Conservation (phyloP, 2,113 vertebrate genomes). For the Capra hircus region DNA sequence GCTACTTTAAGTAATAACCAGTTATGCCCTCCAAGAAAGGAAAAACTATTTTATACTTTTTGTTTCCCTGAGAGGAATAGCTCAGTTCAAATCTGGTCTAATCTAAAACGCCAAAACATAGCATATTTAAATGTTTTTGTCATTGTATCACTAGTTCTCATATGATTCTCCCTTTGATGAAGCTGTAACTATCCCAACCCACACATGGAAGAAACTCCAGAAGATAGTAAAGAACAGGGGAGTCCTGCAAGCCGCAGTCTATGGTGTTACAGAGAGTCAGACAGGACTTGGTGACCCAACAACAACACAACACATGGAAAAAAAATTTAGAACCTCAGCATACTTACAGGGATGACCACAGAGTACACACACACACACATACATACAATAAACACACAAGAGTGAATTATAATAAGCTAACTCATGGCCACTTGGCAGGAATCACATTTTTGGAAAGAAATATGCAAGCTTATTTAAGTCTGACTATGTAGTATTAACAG, state of each 20-base stretch:
- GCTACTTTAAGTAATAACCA: constrained; percentile 47
- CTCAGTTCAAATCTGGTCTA: not conserved
- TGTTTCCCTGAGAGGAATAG: not conserved
- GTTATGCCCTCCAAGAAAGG: constrained; percentile 41
- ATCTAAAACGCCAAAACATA: constrained; percentile 8
- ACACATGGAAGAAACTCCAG: constrained; percentile 40
- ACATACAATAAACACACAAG: constrained; percentile 16
- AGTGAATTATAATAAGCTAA: constrained; percentile 56
- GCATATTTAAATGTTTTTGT: not conserved
- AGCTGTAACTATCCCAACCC: constrained; percentile 11
- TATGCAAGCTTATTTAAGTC: constrained; percentile 49
- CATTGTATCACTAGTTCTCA: constrained; percentile 27
- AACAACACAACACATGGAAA: constrained; percentile 18
- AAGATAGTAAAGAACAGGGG: not conserved
- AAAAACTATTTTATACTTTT: constrained; percentile 32
- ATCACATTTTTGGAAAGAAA: constrained; percentile 31
- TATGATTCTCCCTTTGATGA: constrained; percentile 57
- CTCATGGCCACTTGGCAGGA: constrained; percentile 35
- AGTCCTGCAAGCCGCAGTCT: not conserved
- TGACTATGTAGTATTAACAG: constrained; percentile 16
- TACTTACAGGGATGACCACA: constrained; percentile 42
- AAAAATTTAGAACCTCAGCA: constrained; percentile 44
- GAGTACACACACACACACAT: not conserved
- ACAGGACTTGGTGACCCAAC: not conserved
- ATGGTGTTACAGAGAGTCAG: not conserved